Evolutionary conservation across 2,113 vertebrate genomes (phyloP).

Genomic region (Centrocercus urophasianus): DNA sequence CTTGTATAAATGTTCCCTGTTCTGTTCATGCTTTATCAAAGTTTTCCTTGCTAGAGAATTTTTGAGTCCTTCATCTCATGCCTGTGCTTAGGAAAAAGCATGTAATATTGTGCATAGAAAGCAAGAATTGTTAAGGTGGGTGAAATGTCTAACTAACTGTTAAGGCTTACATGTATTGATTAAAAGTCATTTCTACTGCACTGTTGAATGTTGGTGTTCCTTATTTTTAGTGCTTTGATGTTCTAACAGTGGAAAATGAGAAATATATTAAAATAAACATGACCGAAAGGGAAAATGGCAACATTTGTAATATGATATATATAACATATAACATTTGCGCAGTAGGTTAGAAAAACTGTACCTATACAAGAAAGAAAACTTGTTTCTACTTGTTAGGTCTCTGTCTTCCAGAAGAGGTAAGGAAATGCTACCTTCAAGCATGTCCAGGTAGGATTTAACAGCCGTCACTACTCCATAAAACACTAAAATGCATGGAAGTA

Average conservation of each 20-base stretch:
- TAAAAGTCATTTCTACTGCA: neutral
- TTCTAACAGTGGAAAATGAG: neutral
- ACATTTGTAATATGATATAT: neutral
- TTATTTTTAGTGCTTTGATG: neutral
- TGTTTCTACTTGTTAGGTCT: neutral
- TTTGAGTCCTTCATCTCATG: neutral
- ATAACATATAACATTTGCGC: neutral
- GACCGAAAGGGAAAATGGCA: neutral
- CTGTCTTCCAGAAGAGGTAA: neutral
- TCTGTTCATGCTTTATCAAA: neutral
- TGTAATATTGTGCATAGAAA: neutral
- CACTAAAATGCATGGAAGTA: neutral
- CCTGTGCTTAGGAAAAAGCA: neutral
- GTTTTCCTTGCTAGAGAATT: neutral
- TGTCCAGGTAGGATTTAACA: neutral
- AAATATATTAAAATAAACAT: neutral
- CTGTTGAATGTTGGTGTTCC: neutral
- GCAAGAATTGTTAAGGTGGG: neutral
- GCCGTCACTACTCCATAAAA: neutral
- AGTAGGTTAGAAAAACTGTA: neutral
- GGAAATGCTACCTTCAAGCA: neutral
- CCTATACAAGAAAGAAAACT: neutral
- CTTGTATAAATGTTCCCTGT: neutral
- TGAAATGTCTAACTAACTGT: neutral
- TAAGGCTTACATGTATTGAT: neutral